Evolutionary conservation across 2,888 invertebrate species (phyloP).

Genomic region (Eurytoma californica): DNA sequence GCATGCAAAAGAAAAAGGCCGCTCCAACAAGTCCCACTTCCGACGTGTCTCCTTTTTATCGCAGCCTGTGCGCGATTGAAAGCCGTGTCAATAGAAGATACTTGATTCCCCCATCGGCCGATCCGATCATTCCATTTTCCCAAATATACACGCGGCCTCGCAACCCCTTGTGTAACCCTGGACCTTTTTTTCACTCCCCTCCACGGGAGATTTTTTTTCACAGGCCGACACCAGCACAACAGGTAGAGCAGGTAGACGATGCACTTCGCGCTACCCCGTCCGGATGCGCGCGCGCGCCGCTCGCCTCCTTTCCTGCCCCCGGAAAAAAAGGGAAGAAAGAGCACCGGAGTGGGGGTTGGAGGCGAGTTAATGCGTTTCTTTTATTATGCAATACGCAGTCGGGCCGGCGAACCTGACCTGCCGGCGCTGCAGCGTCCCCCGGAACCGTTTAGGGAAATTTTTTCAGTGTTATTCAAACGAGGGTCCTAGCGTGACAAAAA

Average conservation of each 20-base stretch:
- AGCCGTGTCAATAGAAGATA: slow-evolving; percentile 65
- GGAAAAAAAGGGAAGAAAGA: slow-evolving; percentile 34
- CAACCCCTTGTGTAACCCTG: slow-evolving; percentile 49
- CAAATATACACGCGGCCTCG: slow-evolving; percentile 40
- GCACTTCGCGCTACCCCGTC: slow-evolving; percentile 39
- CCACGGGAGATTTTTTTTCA: neutral
- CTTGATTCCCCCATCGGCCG: slow-evolving; percentile 67
- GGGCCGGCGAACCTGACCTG: slow-evolving; percentile 65
- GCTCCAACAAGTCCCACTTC: slow-evolving; percentile 32
- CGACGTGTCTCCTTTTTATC: slow-evolving; percentile 40
- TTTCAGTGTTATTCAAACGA: slow-evolving; percentile 74
- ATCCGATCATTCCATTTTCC: slow-evolving; percentile 67
- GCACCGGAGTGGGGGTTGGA: neutral
- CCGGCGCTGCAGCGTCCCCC: slow-evolving; percentile 31
- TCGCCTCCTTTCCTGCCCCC: slow-evolving; percentile 26
- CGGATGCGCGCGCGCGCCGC: neutral
- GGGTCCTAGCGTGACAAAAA: slow-evolving; percentile 67
- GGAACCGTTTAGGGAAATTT: slow-evolving; percentile 75
- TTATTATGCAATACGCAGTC: slow-evolving; percentile 71
- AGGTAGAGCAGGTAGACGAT: slow-evolving; percentile 72
- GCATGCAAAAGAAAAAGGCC: neutral
- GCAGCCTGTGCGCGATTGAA: neutral
- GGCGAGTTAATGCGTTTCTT: slow-evolving; percentile 70
- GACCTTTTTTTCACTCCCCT: slow-evolving; percentile 47
- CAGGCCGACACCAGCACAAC: slow-evolving; percentile 59